These are phyloP conservation scores for Notodonta dromedarius DNA, from an alignment of 2,888 invertebrate species.

Conservation along the genomic window DNA sequence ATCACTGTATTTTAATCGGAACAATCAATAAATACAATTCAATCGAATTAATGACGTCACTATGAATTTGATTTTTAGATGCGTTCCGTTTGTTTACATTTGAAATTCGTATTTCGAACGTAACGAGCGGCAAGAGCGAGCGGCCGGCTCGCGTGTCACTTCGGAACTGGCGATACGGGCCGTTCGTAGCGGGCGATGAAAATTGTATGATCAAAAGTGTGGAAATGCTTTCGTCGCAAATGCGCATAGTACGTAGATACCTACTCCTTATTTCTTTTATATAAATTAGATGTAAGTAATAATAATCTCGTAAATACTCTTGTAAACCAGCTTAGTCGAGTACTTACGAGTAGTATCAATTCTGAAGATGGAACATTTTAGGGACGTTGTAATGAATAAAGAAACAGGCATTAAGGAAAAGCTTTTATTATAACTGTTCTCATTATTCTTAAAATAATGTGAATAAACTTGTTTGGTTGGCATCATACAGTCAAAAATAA, in stretches of 20 bases:
- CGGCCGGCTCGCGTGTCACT: constrained; percentile 35
- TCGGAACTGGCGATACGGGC: constrained; percentile 48
- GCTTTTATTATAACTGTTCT: too few relatives aligned
- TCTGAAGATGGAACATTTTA: too few relatives aligned
- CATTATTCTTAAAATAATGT: too few relatives aligned
- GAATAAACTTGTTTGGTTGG: too few relatives aligned
- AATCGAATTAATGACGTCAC: background rate
- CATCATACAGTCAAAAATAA: too few relatives aligned
- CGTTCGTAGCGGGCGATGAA: constrained; percentile 46
- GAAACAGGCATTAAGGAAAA: background rate
- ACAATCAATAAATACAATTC: background rate
- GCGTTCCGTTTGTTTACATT: constrained; percentile 60
- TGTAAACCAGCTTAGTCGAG: background rate
- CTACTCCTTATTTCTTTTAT: too few relatives aligned
- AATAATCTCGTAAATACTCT: too few relatives aligned
- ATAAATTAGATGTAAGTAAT: too few relatives aligned
- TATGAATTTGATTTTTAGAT: constrained; percentile 10
- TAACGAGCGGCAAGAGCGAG: constrained; percentile 35
- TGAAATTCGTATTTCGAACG: constrained; percentile 29
- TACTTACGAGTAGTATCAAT: too few relatives aligned
- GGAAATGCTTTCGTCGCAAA: constrained; percentile 70
- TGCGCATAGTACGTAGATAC: constrained; percentile 3
- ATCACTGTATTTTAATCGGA: background rate
- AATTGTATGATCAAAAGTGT: constrained; percentile 53
- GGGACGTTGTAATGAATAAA: background rate